phyloP scores from a whole-genome alignment of 2,888 invertebrate species.

The Lycocerus yunnanus region DNA sequence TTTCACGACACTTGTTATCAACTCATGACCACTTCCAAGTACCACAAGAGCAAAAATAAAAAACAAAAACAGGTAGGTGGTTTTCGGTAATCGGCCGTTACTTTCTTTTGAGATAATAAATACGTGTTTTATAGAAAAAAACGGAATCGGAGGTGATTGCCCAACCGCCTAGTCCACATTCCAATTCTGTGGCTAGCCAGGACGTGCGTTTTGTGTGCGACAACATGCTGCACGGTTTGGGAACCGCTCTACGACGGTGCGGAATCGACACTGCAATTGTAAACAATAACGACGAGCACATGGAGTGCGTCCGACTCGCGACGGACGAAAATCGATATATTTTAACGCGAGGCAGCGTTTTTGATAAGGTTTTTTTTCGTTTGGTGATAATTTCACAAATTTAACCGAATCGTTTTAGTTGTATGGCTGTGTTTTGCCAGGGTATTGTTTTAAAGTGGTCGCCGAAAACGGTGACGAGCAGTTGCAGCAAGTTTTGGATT shows the following conservation, averaged over 20 bases:
- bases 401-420: conserved; percentile 45
- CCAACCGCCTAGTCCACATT: conserved; percentile 48
- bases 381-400: not conserved
- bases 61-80: conserved; percentile 49
- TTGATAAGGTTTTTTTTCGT: conserved; percentile 50
- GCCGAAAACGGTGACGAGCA: conserved; percentile 64
- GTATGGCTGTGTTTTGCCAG: conserved; percentile 59
- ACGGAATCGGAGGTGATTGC: conserved; percentile 21
- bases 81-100: not conserved
- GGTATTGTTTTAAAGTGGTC: conserved; percentile 64
- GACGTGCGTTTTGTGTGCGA: conserved; percentile 62
- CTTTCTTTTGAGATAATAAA: not conserved
- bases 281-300: conserved; percentile 58
- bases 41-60: conserved; percentile 52
- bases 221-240: conserved; percentile 63
- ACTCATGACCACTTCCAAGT: conserved; percentile 61
- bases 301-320: conserved; percentile 59
- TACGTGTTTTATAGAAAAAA: conserved; percentile 5
- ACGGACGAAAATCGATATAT: conserved; percentile 60
- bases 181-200: conserved; percentile 40
- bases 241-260: conserved; percentile 65
- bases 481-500: conserved; percentile 66
- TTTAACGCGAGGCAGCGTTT: conserved; percentile 59
- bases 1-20: conserved; percentile 68
- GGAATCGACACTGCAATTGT: conserved; percentile 65